Percentiles rank a stretch among this genome's conserved stretches.
phyloP scores from a whole-genome alignment of 1,140 invertebrate species.

The Mercenaria mercenaria region DNA sequence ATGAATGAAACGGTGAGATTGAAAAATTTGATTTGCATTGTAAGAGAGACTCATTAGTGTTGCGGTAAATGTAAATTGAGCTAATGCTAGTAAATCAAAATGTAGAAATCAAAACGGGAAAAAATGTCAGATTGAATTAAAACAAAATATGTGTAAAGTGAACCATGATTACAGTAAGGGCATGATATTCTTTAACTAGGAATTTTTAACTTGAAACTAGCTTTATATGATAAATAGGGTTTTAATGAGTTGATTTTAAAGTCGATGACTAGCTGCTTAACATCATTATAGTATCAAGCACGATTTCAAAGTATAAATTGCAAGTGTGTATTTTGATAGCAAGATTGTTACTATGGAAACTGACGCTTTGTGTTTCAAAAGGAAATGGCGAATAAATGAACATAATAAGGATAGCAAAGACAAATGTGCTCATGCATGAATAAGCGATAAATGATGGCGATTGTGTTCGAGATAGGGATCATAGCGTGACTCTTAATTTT shows the following conservation, averaged over 20 bases:
- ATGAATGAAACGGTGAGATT: neutral
- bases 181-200: neutral
- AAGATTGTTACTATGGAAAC: slow-evolving; percentile 12
- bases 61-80: too few species aligned
- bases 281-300: too few species aligned
- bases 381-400: slow-evolving; percentile 1
- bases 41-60: neutral
- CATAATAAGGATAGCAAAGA: slow-evolving; percentile 7
- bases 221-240: neutral
- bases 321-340: neutral
- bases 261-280: too few species aligned
- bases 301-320: neutral
- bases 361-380: slow-evolving; percentile 15
- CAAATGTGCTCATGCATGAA: slow-evolving; percentile 34
- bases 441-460: neutral
- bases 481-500: neutral
- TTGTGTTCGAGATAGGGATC: neutral
- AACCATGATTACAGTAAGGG: neutral
- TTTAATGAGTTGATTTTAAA: neutral
- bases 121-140: too few species aligned
- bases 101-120: too few species aligned
- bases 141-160: too few species aligned
- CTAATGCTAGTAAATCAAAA: too few species aligned
- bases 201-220: neutral
- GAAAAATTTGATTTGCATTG: neutral